These are phyloP conservation scores for Athene cunicularia DNA, from an alignment of 2,113 vertebrate species.

Conservation along the genomic window DNA sequence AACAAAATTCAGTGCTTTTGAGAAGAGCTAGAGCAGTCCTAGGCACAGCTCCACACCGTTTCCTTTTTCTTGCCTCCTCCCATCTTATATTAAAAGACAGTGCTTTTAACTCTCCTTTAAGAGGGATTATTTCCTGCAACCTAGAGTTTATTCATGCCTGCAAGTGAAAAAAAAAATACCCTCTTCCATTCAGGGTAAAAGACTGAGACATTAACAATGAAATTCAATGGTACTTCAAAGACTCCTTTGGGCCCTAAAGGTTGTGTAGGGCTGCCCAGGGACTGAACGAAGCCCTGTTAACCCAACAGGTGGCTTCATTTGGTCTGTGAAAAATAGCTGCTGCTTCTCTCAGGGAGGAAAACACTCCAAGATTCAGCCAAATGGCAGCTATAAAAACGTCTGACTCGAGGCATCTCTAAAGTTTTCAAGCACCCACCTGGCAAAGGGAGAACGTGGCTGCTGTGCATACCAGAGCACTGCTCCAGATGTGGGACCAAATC, in stretches of 20 bases:
- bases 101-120: conserved; percentile 3
- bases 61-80: not conserved
- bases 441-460: not conserved
- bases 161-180: not conserved
- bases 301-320: conserved; percentile 32
- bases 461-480: rapidly evolving
- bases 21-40: not conserved
- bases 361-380: not conserved
- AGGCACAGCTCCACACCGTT: not conserved
- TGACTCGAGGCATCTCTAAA: not conserved
- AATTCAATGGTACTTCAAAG: conserved; percentile 66
- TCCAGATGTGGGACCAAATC: rapidly evolving
- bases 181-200: conserved; percentile 45
- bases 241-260: conserved; percentile 9
- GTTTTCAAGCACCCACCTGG: not conserved
- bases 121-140: conserved; percentile 19
- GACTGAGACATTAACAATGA: conserved; percentile 51
- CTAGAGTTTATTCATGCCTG: conserved; percentile 25
- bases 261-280: not conserved
- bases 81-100: conserved; percentile 9
- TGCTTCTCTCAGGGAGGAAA: not conserved
- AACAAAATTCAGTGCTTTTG: not conserved
- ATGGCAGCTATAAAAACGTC: not conserved
- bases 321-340: not conserved
- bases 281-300: not conserved